Evolutionary conservation across 2,888 invertebrate genomes (phyloP), one percentile per base, ranked within the genome.

Genomic region (Drosophila phalerata): DNA sequence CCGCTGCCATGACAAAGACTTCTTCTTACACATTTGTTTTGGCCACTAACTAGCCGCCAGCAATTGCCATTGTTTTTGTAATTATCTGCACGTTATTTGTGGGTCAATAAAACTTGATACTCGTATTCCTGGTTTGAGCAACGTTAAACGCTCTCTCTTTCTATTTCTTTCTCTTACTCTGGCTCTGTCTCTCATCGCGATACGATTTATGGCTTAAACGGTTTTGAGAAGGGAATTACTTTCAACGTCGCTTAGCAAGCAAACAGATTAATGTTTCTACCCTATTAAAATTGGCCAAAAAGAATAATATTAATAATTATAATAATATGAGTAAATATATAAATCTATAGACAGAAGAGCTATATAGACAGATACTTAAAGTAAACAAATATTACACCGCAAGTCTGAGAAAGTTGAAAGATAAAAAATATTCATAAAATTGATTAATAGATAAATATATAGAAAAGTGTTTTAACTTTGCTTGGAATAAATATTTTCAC

Each of bases 71-170:
- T 86, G 81, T 78, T 86, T 87, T 79, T 87, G 85, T 86, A 86
- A 86, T 86, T 86, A 86, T 87, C 87, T 87, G 85, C 84, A 85
- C 85, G 85, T 86, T 86, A 87, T 87, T 86, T 86, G 86, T 87
- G 87, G 86, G 79, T 86, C 86, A 86, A 86, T 86, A 87, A 86
- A 86, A 84, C 87, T 86, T 80, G 84, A 87, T 86, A 86, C 84
- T 84, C 76, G 73, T 37, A 34, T 37, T 56, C 17, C 34, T 69
- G 70, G 80, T 76, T 81, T 70, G 73, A 73, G 58, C 72, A 68
- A 57, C 69, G 77, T 62, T 73, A 67, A 73, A 70, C 66, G 68
- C 63, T 62, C 58, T 61, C 47, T 28, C 37, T 42, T 42, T 17
- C 15, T 34, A 42, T 51, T 13, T 8, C 34, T 34, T 15, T 37